Evolutionary conservation across 2,797 vertebrate genomes (phyloP), one percentile per base, ranked within the genome.

Genomic region (Anabacerthia variegaticeps): DNA sequence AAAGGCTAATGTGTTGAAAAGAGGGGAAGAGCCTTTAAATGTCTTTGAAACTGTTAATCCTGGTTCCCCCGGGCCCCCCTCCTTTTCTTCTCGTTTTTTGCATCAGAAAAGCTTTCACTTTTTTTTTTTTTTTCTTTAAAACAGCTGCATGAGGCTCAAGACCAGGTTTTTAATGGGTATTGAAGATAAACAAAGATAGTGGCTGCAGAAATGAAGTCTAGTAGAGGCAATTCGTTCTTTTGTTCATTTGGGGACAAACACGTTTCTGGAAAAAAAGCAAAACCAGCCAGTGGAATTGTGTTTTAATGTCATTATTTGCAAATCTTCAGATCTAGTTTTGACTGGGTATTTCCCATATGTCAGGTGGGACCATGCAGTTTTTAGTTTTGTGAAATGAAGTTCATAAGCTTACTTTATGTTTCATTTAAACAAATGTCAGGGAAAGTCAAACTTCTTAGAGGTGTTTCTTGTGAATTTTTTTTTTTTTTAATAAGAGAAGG

Each of bases 41-140:
- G 98, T 98, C 98, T 99, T 99, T 99, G 98, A 98, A 97, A 97
- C 98, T 98, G 98, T 99, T 99, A 99, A 98, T 99, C 98, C 97
- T 97, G 97, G 96, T 96, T 98, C 98, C 98, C 98, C 98, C 97
- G 98, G 98, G 98, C 97, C 88, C 34, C 14, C 6, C 61, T n/a
- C 36, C 27, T 44, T 74, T 89, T 76, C 61, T 85, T 88, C 93
- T 85, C 71, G 85, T 93, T 97, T 99, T 99, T 99, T 99, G 98
- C 99, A 99, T 99, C 98, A 99, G 98, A 99, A 99, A 99, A 98
- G 98, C 98, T 98, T 99, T 98, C 98, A 98, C 96, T 98, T 97
- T 95, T 95, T 36, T 56, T 36, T 56, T 46, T 97, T 97, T 61
- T 37, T 13, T 3, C 23, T 92, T 98, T 98, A 98, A 98, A 99